Percentiles rank a stretch among this genome's conserved stretches.
Conservation (phyloP, 2,113 vertebrate genomes). For the Lutjanus erythropterus region DNA sequence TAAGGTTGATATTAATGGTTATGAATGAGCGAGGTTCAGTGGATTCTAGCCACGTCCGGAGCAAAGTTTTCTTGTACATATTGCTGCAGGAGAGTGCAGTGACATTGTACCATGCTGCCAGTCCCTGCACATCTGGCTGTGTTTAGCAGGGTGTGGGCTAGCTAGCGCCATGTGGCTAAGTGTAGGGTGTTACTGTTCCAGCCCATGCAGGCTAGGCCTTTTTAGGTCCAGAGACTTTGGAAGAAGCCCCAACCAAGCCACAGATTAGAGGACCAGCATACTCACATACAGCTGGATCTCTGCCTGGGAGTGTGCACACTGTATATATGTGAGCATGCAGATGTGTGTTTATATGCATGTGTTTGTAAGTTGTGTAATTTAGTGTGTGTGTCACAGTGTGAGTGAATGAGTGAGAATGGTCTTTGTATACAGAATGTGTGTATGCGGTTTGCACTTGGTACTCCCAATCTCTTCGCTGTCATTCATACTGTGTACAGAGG, state of each 20-base stretch:
- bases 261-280: conserved; percentile 79
- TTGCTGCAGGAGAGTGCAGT: conserved; percentile 39
- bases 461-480: conserved; percentile 8
- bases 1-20: neutral
- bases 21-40: neutral
- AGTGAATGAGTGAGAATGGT: conserved; percentile 10
- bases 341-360: conserved; percentile 52
- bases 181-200: conserved; percentile 84
- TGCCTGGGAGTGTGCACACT: conserved; percentile 44
- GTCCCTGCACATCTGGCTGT: conserved; percentile 79
- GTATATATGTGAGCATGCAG: conserved; percentile 40
- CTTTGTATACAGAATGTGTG: conserved; percentile 20
- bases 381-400: conserved; percentile 27
- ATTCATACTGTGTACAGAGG: conserved; percentile 2
- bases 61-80: conserved; percentile 5
- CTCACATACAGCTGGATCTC: conserved; percentile 62
- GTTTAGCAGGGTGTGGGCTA: conserved; percentile 83
- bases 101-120: conserved; percentile 66
- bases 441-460: conserved; percentile 6
- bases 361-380: conserved; percentile 50
- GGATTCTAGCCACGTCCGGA: conserved; percentile 2
- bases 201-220: conserved; percentile 70
- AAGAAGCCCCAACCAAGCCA: conserved; percentile 73
- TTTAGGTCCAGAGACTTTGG: conserved; percentile 73
- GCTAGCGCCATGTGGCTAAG: conserved; percentile 81